A percentile compares a stretch with the other conserved stretches of the same genome.
Evolutionary conservation across 2,113 vertebrate genomes (phyloP).

Genomic region (Taurulus bubalis): DNA sequence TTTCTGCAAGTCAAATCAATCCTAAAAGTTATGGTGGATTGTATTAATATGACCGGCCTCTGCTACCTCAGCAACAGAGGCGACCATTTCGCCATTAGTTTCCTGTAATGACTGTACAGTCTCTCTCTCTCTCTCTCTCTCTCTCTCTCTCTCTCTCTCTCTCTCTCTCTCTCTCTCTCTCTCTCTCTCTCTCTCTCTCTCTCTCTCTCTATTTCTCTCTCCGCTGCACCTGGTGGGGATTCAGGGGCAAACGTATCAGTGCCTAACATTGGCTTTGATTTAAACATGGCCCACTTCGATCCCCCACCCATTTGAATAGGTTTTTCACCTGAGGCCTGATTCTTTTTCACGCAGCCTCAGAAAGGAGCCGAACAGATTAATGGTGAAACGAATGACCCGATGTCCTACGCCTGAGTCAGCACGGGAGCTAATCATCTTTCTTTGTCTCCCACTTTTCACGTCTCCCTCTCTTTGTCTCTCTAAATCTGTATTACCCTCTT

Average conservation of each 20-base stretch:
- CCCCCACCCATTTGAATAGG: slow-evolving; percentile 53
- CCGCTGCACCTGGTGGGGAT: slow-evolving; percentile 23
- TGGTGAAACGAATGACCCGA: slow-evolving; percentile 42
- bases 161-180: too few relatives aligned
- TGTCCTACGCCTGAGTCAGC: slow-evolving; percentile 52
- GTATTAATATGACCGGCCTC: neutral
- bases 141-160: too few relatives aligned
- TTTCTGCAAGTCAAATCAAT: neutral
- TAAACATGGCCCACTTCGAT: slow-evolving; percentile 42
- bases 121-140: neutral
- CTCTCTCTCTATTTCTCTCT: neutral
- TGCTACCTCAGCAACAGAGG: slow-evolving; percentile 21
- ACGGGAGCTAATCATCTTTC: slow-evolving; percentile 43
- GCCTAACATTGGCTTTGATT: slow-evolving; percentile 42
- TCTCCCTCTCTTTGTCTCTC: neutral
- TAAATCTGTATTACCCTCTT: neutral
- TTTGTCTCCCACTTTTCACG: slow-evolving; percentile 16
- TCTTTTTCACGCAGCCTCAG: neutral
- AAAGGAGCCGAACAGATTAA: slow-evolving; percentile 34
- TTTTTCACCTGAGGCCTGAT: slow-evolving; percentile 43
- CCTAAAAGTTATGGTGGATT: neutral
- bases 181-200: too few relatives aligned
- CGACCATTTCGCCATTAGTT: slow-evolving; percentile 19
- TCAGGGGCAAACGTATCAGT: neutral
- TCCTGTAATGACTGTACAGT: slow-evolving; percentile 39